A percentile compares a stretch with the other conserved stretches of the same genome.
Evolutionary conservation across 2,888 invertebrate genomes (phyloP).

Genomic region (Flabesymbios commensalis): DNA sequence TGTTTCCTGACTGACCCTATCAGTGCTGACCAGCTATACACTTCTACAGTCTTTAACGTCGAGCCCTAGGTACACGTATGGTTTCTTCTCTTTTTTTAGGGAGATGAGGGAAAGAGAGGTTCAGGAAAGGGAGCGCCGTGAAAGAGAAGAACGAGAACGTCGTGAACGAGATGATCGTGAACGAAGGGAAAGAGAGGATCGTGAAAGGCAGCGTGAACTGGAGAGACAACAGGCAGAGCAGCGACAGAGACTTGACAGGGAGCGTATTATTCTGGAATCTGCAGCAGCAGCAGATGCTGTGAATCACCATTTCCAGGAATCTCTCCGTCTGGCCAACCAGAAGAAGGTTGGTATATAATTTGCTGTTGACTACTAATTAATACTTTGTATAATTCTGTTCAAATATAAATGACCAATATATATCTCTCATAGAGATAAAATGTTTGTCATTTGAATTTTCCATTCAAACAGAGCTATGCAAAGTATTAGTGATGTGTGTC

Average conservation of each 20-base stretch:
- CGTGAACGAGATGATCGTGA: conserved; percentile 5
- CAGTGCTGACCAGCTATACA: too few species aligned
- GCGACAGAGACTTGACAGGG: conserved; percentile 24
- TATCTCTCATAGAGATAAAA: too few species aligned
- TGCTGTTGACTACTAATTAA: too few species aligned
- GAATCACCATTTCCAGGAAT: conserved; percentile 88
- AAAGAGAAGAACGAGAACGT: conserved; percentile 2
- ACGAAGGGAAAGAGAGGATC: conserved; percentile 43
- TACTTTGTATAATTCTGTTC: background rate
- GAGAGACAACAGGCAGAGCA: conserved; percentile 29
- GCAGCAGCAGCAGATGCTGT: conserved; percentile 61
- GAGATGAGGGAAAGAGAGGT: conserved; percentile 11
- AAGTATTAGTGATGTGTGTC: too few species aligned
- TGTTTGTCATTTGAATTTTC: too few species aligned
- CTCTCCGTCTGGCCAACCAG: conserved; percentile 76
- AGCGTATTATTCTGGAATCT: conserved; percentile 46
- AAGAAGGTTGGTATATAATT: conserved; percentile 69
- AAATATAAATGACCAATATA: background rate
- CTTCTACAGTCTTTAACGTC: too few species aligned
- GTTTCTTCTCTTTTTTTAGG: too few species aligned
- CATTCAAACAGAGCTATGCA: too few species aligned
- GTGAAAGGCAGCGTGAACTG: conserved; percentile 63
- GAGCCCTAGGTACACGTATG: too few species aligned
- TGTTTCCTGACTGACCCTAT: too few species aligned
- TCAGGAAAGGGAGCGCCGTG: conserved; percentile 5